Conservation (phyloP, 2,113 vertebrate species). For the Apistogramma diplotaenia region DNA sequence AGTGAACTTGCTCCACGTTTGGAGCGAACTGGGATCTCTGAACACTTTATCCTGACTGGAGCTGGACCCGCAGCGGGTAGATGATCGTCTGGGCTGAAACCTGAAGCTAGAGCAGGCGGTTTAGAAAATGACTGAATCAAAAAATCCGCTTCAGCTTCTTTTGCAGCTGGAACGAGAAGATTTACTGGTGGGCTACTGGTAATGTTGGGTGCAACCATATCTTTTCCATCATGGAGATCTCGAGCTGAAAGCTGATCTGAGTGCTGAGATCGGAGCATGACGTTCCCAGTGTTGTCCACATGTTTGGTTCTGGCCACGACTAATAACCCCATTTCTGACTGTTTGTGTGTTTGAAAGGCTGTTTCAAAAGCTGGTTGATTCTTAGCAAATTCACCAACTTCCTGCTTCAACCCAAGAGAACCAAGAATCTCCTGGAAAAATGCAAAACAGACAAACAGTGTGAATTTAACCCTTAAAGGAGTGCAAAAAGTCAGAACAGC, state of each 20-base stretch:
- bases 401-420: not conserved
- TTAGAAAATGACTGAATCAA: not conserved
- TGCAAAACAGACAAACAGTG: not conserved
- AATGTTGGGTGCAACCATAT: not conserved
- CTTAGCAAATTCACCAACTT: not conserved
- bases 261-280: not conserved
- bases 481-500: not conserved
- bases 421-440: constrained; percentile 40
- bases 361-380: not conserved
- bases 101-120: not conserved
- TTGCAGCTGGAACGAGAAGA: not conserved
- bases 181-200: not conserved
- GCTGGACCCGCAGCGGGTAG: not conserved
- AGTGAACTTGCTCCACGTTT: not conserved
- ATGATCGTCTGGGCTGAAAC: not conserved
- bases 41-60: not conserved
- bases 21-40: not conserved
- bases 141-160: not conserved
- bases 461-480: not conserved
- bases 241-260: not conserved
- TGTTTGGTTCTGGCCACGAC: constrained; percentile 49
- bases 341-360: not conserved
- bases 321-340: constrained; percentile 5
- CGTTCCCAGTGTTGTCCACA: constrained; percentile 12
- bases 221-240: not conserved